Evolutionary conservation across 2,888 invertebrate species (phyloP).

Genomic region (Opisthograptis luteolata): DNA sequence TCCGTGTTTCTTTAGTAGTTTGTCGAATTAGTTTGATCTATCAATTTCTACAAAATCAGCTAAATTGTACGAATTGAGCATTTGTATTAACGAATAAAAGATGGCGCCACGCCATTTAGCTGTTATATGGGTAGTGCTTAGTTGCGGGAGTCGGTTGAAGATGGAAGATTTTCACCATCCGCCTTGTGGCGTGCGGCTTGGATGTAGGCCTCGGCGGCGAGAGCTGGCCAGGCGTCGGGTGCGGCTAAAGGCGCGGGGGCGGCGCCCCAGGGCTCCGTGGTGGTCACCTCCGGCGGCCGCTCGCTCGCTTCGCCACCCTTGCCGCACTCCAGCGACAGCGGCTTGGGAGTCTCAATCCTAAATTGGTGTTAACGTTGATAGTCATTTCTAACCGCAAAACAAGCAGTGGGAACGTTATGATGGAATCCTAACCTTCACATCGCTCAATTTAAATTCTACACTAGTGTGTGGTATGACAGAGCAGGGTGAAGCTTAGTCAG

Average conservation of each 20-base stretch:
- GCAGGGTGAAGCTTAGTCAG: too few species aligned
- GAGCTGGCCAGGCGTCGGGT: conserved; percentile 68
- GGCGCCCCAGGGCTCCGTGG: conserved; percentile 68
- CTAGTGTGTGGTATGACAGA: too few species aligned
- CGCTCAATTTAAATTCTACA: too few species aligned
- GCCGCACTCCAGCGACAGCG: conserved; percentile 70
- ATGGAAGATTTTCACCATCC: conserved; percentile 77
- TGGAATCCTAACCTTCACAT: too few species aligned
- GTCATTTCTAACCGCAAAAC: too few species aligned
- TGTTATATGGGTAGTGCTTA: conserved; percentile 40
- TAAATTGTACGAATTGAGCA: background rate
- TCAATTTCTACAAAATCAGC: too few species aligned
- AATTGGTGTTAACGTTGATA: too few species aligned
- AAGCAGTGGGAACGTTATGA: too few species aligned
- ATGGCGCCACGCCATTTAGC: background rate
- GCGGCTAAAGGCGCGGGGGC: conserved; percentile 46
- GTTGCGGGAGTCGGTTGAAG: conserved; percentile 78
- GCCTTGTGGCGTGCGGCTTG: conserved; percentile 75
- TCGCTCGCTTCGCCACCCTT: conserved; percentile 63
- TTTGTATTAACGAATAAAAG: background rate
- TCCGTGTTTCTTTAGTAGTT: too few species aligned
- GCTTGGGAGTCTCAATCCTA: conserved; percentile 80
- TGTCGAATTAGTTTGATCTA: too few species aligned
- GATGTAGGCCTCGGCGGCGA: conserved; percentile 72
- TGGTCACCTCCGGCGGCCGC: conserved; percentile 77